phyloP scores from a whole-genome alignment of 2,113 vertebrate genomes.

The Lynx canadensis region DNA sequence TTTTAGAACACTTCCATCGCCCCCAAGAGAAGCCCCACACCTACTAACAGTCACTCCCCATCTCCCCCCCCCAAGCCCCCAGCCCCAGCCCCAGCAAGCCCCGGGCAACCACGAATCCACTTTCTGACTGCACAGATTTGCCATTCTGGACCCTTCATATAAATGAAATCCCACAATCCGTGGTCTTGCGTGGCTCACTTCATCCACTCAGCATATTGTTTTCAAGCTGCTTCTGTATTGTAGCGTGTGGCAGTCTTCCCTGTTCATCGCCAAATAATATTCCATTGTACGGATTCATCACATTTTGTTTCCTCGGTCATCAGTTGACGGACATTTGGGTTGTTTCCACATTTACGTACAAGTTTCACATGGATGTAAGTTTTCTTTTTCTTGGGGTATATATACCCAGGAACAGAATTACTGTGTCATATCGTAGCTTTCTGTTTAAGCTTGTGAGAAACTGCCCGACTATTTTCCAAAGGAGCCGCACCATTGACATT shows the following conservation, averaged over 20 bases:
- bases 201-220: background rate
- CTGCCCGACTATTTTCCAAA: background rate
- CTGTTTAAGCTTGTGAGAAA: background rate
- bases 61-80: background rate
- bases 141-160: background rate
- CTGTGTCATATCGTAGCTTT: background rate
- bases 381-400: background rate
- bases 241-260: background rate
- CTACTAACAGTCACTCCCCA: background rate
- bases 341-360: background rate
- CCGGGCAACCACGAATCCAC: background rate
- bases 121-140: background rate
- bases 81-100: too few species aligned
- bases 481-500: background rate
- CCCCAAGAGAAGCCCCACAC: background rate
- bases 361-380: accelerated
- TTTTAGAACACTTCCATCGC: background rate
- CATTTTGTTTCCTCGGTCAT: background rate
- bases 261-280: background rate
- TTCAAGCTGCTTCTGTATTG: background rate
- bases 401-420: background rate
- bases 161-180: accelerated
- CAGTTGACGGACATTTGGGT: accelerated
- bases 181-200: background rate
- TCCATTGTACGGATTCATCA: accelerated